Conservation (phyloP, 2,797 vertebrate species). For the Morelia viridis region DNA sequence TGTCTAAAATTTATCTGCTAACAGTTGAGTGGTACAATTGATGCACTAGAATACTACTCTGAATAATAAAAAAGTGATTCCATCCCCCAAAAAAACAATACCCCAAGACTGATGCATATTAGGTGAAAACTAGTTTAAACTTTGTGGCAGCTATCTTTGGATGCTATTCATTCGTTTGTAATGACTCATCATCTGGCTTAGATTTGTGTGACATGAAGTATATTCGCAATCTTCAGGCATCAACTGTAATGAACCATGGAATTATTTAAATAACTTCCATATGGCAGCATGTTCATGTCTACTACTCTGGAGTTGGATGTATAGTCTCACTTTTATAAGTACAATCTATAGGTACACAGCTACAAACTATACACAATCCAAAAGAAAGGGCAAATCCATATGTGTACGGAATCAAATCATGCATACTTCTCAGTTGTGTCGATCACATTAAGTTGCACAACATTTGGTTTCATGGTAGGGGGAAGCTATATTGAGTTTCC, state of each 20-base stretch:
- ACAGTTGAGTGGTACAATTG: slow-evolving; percentile 29
- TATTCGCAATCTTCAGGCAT: neutral
- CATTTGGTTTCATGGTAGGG: neutral
- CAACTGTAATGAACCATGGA: neutral
- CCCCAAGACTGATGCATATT: neutral
- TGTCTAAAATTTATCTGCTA: slow-evolving; percentile 51
- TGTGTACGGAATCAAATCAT: neutral
- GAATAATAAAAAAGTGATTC: slow-evolving; percentile 18
- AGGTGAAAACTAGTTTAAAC: neutral
- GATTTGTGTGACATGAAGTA: neutral
- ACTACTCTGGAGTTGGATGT: neutral
- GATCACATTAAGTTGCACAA: neutral
- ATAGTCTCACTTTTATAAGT: neutral
- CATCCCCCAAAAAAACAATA: neutral
- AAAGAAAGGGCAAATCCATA: neutral
- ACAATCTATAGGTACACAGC: neutral
- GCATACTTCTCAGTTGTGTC: neutral
- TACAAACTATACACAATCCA: neutral
- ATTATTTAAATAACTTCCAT: neutral
- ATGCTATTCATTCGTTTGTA: neutral
- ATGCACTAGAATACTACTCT: slow-evolving; percentile 40
- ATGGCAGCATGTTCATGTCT: neutral
- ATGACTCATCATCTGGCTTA: neutral
- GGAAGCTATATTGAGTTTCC: neutral
- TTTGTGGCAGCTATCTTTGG: neutral